Percentiles rank a stretch among this genome's conserved stretches.
Evolutionary conservation across 2,888 invertebrate genomes (phyloP).

Genomic region (Xestia sexstrigata): DNA sequence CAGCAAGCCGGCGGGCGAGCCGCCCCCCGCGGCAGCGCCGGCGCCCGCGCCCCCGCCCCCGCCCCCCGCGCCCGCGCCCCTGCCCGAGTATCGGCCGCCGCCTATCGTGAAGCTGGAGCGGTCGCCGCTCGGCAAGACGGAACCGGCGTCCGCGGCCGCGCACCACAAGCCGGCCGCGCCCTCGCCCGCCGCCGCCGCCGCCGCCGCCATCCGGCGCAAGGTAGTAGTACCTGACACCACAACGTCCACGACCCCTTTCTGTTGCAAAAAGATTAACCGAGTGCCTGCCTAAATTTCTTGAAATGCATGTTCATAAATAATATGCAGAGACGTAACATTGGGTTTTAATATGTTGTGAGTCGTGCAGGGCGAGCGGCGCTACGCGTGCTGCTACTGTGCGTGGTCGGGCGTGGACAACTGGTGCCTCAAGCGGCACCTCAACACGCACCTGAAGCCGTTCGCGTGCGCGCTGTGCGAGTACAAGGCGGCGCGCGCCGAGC

Average conservation of each 20-base stretch:
- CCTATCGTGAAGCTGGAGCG: constrained; percentile 83
- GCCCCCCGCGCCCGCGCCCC: constrained; percentile 62
- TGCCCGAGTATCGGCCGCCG: constrained; percentile 67
- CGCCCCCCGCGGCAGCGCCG: constrained; percentile 80
- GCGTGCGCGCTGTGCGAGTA: constrained; percentile 97
- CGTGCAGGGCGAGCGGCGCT: constrained; percentile 92
- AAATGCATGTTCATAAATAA: not conserved
- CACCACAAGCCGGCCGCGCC: constrained; percentile 66
- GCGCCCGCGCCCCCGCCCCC: constrained; percentile 68
- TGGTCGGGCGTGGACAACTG: constrained; percentile 98
- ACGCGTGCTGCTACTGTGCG: constrained; percentile 97
- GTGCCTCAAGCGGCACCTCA: constrained; percentile 97
- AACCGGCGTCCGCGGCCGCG: constrained; percentile 80
- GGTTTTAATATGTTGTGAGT: not conserved
- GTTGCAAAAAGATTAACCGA: not conserved
- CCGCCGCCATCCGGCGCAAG: constrained; percentile 67
- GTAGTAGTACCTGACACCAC: constrained; percentile 64
- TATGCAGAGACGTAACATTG: not conserved
- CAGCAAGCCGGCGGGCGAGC: constrained; percentile 86
- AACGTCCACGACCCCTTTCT: not conserved
- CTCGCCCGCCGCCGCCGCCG: constrained; percentile 56
- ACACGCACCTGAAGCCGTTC: constrained; percentile 98
- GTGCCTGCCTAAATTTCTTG: not conserved
- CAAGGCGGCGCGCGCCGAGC: constrained; percentile 97
- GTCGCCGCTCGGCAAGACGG: constrained; percentile 81